Base-by-base conservation (phyloP, 1,140 invertebrate genomes). In the Drosophila nikananu region DNA sequence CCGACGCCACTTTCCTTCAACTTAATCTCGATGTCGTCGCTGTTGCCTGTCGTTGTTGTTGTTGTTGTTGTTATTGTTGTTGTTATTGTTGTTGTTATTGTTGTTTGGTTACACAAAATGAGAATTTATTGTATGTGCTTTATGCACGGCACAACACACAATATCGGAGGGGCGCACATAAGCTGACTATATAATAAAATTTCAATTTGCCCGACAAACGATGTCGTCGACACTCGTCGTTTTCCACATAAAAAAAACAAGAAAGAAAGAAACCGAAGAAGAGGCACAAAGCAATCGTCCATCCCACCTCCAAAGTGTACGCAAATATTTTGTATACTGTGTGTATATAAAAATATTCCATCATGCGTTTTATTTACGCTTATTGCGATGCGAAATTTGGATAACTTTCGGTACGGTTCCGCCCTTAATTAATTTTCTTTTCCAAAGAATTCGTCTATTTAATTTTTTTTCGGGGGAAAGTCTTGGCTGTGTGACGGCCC, bases 51-150 rank as follows among this genome's bases (percentile, higher is more conserved):
- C 42, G 51, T 42, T 63, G 32, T 55, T 39, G 74, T 4, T 59
- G 59, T 42, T 52, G 48, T 57, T 81, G 65, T 76, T 75, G n/a
- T n/a, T n/a, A n/a, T n/a, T n/a, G 32, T 55, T 39, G 74, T 4
- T 59, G 59, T 42, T 52, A 46, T 57, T 81, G 65, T 27, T 27
- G 5, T 9, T 19, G 30, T 27, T 67, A 32, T 42, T 52, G 59
- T 57, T 81, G 78, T 76, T 75, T 86, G 82, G 82, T 82, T 81
- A 86, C 62, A 86, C 82, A 86, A 86, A 86, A 73, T 86, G 82
- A 86, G 80, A 86, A 86, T 86, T 86, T 86, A 86, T 86, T 86
- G 79, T 86, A 83, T 76, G 71, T 83, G 80, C 81, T 82, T 82
- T 82, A 82, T 82, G 80, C 80, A 80, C 76, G 82, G 81, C 77